Base-by-base conservation (phyloP, 92 coral and sea anemone genomes). In the Porites evermanni region DNA sequence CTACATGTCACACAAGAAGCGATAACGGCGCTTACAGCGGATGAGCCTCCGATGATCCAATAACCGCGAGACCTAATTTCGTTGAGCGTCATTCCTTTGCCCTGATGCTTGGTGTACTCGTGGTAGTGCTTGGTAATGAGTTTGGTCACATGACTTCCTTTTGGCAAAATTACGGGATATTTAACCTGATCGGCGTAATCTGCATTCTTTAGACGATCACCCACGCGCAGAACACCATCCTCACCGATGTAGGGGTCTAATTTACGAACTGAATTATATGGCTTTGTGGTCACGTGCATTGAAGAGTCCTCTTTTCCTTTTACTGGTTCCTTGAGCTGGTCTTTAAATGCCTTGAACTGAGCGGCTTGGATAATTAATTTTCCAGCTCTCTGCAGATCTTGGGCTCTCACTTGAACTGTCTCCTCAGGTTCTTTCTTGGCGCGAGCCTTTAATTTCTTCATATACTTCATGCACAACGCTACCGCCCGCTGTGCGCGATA, bases 31-130 rank as follows among this genome's bases (percentile, higher is more conserved):
- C 84, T 67, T 2, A 91, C 94, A 0, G 90, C 87, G 0, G 93
- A 82, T 18, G 83, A 10, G 20, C 88, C 92, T 52, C 94, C 94
- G 50, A 91, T 69, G 47, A 94, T 84, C 94, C 93, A 91, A 76
- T 51, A 93, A 8, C 96, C 91, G n/a, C 47, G 74, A 21, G 89
- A 75, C 18, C 32, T 26, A 26, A 26, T 26, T 2, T 26, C 0
- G 32, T 26, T 2, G 32, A 26, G 32, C 32, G 32, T 26, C 32
- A 26, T 26, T 26, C 32, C 2, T 26, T 26, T 26, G 32, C 32
- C 32, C 32, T 26, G 32, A 26, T 1, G 32, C 32, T 26, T 26
- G 32, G 32, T 26, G 32, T 26, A 26, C 32, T 26, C 32, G 32
- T 90, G 23, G 91, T 59, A 70, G 54, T 23, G 21, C 92, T 26